Conservation (phyloP, 2,113 vertebrate species). For the Ochotona curzoniae region DNA sequence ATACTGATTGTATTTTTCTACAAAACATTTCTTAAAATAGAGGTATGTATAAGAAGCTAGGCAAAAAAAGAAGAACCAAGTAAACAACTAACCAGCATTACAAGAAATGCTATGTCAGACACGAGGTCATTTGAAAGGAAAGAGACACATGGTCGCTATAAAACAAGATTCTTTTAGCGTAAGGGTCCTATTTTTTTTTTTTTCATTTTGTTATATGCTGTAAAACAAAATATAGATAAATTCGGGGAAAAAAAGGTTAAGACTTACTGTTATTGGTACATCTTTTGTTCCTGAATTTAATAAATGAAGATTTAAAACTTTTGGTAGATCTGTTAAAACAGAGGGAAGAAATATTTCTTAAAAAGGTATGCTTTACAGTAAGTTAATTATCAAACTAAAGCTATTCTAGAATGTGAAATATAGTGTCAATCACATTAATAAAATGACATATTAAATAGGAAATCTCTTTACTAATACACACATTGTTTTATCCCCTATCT, state of each 20-base stretch:
- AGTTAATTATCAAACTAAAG: slow-evolving; percentile 9
- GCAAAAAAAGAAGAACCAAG: no score
- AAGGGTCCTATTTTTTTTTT: slow-evolving; percentile 39
- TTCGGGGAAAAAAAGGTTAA: slow-evolving; percentile 70
- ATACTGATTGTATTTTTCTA: slow-evolving; percentile 12
- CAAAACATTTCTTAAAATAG: slow-evolving; percentile 36
- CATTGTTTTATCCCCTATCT: not conserved
- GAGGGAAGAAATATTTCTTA: slow-evolving; percentile 72
- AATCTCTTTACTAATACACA: slow-evolving; percentile 1
- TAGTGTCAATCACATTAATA: slow-evolving; percentile 34
- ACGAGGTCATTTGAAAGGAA: not conserved
- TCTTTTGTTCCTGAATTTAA: slow-evolving; percentile 99
- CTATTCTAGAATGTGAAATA: slow-evolving; percentile 37
- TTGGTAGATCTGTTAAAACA: slow-evolving; percentile 94
- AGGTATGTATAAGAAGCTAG: slow-evolving; percentile 5
- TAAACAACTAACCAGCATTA: not conserved
- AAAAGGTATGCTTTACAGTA: slow-evolving; percentile 28
- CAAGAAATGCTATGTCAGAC: not conserved
- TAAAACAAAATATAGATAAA: slow-evolving; percentile 67
- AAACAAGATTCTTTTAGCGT: not conserved
- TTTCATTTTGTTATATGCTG: slow-evolving; percentile 9
- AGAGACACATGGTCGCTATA: not conserved
- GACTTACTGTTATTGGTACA: slow-evolving; percentile 97
- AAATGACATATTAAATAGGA: not conserved
- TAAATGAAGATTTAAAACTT: slow-evolving; percentile 98